Conservation (phyloP, 2,113 vertebrate genomes). For the Myotis lucifugus region DNA sequence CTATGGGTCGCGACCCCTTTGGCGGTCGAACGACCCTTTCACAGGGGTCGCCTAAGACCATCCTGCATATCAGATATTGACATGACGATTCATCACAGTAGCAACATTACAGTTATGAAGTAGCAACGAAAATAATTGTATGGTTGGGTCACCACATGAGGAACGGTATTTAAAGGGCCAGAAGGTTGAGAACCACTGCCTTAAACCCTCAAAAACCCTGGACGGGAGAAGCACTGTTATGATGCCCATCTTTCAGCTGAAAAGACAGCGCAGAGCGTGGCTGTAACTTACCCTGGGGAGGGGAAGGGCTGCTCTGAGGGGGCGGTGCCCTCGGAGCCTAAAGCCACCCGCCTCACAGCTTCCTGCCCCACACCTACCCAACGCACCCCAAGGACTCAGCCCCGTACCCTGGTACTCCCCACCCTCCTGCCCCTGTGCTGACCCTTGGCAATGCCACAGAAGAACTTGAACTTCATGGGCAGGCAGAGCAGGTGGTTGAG, state of each 20-base stretch:
- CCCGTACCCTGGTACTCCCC: neutral
- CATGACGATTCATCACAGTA: too few species aligned
- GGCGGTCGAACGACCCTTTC: too few species aligned
- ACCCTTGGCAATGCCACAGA: conserved; percentile 88
- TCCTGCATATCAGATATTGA: too few species aligned
- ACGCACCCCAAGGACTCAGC: neutral
- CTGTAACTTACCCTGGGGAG: neutral
- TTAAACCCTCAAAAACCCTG: neutral
- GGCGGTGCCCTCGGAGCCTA: neutral
- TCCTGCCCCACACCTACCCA: neutral
- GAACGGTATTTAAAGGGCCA: too few species aligned
- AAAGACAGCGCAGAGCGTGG: neutral
- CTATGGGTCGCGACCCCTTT: too few species aligned
- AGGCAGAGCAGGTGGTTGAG: conserved; percentile 91
- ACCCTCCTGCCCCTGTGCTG: neutral
- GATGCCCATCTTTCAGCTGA: neutral
- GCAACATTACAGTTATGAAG: too few species aligned
- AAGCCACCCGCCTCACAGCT: neutral
- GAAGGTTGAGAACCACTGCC: too few species aligned
- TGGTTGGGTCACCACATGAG: too few species aligned
- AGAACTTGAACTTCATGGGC: conserved; percentile 91
- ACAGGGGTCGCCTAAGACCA: too few species aligned
- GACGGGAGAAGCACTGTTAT: neutral
- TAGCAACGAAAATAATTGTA: too few species aligned
- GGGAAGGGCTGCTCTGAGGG: neutral